A percentile compares a stretch with the other conserved stretches of the same genome.
These are phyloP conservation scores for Heliconius charithonia DNA, from an alignment of 2,888 invertebrate species.

Conservation along the genomic window DNA sequence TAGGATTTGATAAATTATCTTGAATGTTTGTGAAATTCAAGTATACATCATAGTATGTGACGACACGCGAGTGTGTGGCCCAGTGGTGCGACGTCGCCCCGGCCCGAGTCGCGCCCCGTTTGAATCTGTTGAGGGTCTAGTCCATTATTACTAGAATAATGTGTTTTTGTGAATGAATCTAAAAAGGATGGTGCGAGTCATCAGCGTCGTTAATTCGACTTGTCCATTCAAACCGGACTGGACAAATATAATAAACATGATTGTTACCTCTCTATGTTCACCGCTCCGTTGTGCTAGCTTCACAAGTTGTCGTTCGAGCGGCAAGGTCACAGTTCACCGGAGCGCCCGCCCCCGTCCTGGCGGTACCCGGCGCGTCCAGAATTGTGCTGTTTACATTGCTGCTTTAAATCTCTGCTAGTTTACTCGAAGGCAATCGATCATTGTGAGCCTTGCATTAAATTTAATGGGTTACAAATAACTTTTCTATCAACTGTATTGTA, in stretches of 20 bases:
- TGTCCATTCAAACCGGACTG: neutral
- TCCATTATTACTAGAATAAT: no score
- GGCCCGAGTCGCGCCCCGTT: neutral
- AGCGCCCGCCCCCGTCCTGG: slow-evolving; percentile 6
- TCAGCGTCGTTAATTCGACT: no score
- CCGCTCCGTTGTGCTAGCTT: neutral
- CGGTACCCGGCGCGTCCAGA: neutral
- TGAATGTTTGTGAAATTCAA: neutral
- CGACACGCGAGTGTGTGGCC: neutral
- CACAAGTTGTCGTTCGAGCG: slow-evolving; percentile 3
- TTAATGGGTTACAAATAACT: neutral
- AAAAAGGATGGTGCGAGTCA: no score
- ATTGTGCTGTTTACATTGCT: slow-evolving; percentile 18
- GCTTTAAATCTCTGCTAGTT: slow-evolving; percentile 23
- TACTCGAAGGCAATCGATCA: slow-evolving; percentile 12
- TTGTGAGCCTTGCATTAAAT: neutral
- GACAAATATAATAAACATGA: neutral
- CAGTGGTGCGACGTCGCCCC: slow-evolving; percentile 36
- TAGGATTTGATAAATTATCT: no score
- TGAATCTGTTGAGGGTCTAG: neutral
- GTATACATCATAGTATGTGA: neutral
- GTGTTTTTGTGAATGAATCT: no score
- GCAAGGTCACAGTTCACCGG: slow-evolving; percentile 28
- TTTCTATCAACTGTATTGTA: no score
- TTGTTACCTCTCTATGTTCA: neutral